These are phyloP conservation scores for Desmodus rotundus DNA, from an alignment of 2,113 vertebrate species.

Conservation along the genomic window DNA sequence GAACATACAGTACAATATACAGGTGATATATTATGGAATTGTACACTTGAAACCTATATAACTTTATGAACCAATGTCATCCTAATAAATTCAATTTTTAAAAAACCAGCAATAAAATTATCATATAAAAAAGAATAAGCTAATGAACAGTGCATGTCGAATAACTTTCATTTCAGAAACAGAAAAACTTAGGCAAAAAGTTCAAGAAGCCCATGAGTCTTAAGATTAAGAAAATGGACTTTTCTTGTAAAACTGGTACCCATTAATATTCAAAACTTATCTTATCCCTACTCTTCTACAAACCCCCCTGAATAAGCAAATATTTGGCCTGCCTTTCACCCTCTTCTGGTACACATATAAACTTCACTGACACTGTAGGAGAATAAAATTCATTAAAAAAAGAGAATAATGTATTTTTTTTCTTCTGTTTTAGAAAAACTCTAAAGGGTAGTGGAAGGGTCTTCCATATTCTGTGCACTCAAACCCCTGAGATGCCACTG, in stretches of 20 bases:
- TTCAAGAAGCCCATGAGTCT: neutral
- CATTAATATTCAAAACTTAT: slow-evolving; percentile 33
- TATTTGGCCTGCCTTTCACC: neutral
- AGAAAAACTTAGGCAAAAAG: slow-evolving; percentile 8
- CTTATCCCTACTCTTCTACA: slow-evolving; percentile 21
- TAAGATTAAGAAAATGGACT: neutral
- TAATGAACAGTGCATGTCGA: neutral
- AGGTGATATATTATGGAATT: neutral
- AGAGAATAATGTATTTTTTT: neutral
- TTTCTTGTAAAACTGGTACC: slow-evolving; percentile 23
- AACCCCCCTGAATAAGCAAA: neutral
- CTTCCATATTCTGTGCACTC: slow-evolving; percentile 49
- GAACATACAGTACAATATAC: neutral
- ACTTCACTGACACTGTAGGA: neutral
- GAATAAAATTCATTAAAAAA: neutral
- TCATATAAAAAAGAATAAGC: neutral
- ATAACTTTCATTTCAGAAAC: slow-evolving; percentile 15
- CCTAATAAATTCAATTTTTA: neutral
- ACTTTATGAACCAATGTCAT: neutral
- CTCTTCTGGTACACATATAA: neutral
- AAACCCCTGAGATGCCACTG: slow-evolving; percentile 11
- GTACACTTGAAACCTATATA: neutral
- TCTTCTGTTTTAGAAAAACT: slow-evolving; percentile 45
- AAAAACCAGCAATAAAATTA: neutral
- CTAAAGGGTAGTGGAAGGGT: neutral